A percentile compares a stretch with the other conserved stretches of the same genome.
phyloP scores from a whole-genome alignment of 2,113 vertebrate species.

The Bungarus multicinctus region DNA sequence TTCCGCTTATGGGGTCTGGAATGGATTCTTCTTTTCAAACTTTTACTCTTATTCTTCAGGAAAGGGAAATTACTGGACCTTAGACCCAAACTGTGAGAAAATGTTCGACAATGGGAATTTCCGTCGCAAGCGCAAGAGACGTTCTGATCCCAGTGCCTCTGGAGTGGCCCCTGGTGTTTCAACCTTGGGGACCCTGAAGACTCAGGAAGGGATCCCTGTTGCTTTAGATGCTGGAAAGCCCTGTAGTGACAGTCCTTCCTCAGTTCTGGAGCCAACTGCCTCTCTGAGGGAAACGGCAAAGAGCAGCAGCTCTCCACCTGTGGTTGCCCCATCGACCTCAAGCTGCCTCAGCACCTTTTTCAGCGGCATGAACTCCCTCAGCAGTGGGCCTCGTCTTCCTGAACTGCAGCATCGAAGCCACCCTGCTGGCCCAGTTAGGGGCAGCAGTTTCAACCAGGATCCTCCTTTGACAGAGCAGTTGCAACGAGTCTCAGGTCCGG shows the following conservation, averaged over 20 bases:
- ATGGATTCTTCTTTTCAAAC: background rate
- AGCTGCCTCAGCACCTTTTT: slow-evolving; percentile 91
- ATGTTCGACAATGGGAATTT: slow-evolving; percentile 99
- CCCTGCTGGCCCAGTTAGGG: slow-evolving; percentile 63
- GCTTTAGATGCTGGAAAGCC: slow-evolving; percentile 55
- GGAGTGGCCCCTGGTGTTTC: background rate
- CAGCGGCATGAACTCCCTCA: slow-evolving; percentile 84
- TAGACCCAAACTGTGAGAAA: slow-evolving; percentile 98
- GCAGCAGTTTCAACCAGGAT: slow-evolving; percentile 66
- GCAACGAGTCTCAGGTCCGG: slow-evolving; percentile 58
- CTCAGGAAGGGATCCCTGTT: slow-evolving; percentile 71
- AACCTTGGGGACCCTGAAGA: slow-evolving; percentile 66
- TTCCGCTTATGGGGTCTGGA: background rate
- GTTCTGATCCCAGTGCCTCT: slow-evolving; percentile 74
- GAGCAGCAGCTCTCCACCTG: slow-evolving; percentile 76
- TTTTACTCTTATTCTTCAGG: slow-evolving; percentile 68
- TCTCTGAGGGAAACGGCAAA: slow-evolving; percentile 81
- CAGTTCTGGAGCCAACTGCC: slow-evolving; percentile 76
- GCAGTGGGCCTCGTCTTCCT: slow-evolving; percentile 46
- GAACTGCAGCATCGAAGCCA: slow-evolving; percentile 76
- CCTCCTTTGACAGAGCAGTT: slow-evolving; percentile 58
- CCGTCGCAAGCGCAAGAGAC: slow-evolving; percentile 91
- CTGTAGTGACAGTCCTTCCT: slow-evolving; percentile 72
- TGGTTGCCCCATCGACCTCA: slow-evolving; percentile 69
- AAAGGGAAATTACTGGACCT: slow-evolving; percentile 98